Evolutionary conservation across 30 jellyfish, hydroid and myxozoan genomes (phyloP), one percentile per base, ranked within the genome.

Genomic region (Sanderia malayensis): DNA sequence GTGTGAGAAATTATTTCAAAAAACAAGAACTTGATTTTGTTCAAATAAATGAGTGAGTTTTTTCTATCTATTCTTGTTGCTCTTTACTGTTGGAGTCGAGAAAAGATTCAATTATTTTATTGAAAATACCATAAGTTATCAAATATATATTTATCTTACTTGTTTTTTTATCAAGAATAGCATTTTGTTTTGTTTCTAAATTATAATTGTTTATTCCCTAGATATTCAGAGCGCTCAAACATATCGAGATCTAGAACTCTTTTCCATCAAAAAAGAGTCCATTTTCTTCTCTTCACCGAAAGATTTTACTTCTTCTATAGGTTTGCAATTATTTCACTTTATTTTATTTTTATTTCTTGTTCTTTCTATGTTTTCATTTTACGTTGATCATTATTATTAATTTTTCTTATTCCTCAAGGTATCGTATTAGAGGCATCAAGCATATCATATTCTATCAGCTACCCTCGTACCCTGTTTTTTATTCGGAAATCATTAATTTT

Each of bases 291-390:
- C 9, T 92, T 92, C 75, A 84, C 98, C 0, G 98, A 85, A 32
- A 53, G 98, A 37, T 92, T 92, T 74, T 83, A 90, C 45, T 90
- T 90, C 86, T 90, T 90, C 92, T 90, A 90, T 82, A 78, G 98
- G 98, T 90, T n/a, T n/a, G n/a, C n/a, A n/a, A n/a, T n/a, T n/a
- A n/a, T n/a, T n/a, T n/a, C n/a, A n/a, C n/a, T n/a, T n/a, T n/a
- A n/a, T n/a, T 1, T 45, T 0, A 46, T n/a, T 19, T 27, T 57
- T 10, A 29, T 37, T 10, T 68, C 66, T 58, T 31, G 17, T 44
- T 4, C 53, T 79, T 15, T 44, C n/a, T n/a, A n/a, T n/a, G n/a
- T n/a, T n/a, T n/a, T n/a, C n/a, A n/a, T n/a, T n/a, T n/a, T n/a
- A n/a, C n/a, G n/a, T n/a, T n/a, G n/a, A n/a, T n/a, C n/a, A n/a